These are phyloP conservation scores for Parotocinclus haroldoi DNA, from an alignment of 2,797 vertebrate species.

Conservation along the genomic window DNA sequence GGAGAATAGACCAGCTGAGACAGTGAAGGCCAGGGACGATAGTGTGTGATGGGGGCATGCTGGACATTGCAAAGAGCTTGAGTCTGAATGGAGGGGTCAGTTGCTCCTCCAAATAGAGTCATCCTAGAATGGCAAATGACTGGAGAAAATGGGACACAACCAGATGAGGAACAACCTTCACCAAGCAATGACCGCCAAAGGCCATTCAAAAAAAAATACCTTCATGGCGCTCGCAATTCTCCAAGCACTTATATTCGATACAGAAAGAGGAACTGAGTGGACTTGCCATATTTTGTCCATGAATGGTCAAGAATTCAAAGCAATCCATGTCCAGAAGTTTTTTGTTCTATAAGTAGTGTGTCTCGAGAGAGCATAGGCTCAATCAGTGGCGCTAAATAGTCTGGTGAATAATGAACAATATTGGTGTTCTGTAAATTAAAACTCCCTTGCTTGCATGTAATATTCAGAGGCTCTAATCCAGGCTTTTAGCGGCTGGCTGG, in stretches of 20 bases:
- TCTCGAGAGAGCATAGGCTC: slow-evolving; percentile 25
- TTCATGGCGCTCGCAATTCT: slow-evolving; percentile 23
- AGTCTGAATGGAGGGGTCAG: slow-evolving; percentile 46
- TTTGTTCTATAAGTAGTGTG: slow-evolving; percentile 6
- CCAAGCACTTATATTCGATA: slow-evolving; percentile 21
- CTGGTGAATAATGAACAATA: slow-evolving; percentile 43
- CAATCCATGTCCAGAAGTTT: slow-evolving; percentile 25
- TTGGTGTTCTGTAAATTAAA: slow-evolving; percentile 44
- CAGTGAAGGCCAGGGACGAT: slow-evolving; percentile 25
- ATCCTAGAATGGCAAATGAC: slow-evolving; percentile 41
- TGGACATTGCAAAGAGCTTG: slow-evolving; percentile 35
- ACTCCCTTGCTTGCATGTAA: slow-evolving; percentile 48
- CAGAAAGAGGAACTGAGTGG: slow-evolving; percentile 30
- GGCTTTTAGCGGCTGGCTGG: slow-evolving; percentile 46
- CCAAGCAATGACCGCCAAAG: slow-evolving; percentile 41
- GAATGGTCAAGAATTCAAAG: slow-evolving; percentile 39
- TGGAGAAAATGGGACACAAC: slow-evolving; percentile 28
- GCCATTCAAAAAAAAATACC: slow-evolving; percentile 35
- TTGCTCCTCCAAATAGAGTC: slow-evolving; percentile 36
- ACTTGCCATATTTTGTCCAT: slow-evolving; percentile 20
- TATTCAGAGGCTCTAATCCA: slow-evolving; percentile 48
- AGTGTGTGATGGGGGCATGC: slow-evolving; percentile 18
- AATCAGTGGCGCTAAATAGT: slow-evolving; percentile 26
- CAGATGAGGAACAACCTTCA: slow-evolving; percentile 37
- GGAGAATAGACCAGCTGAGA: slow-evolving; percentile 29